These are phyloP conservation scores for Odontomachus brunneus DNA, from an alignment of 1,140 invertebrate genomes.

Conservation along the genomic window DNA sequence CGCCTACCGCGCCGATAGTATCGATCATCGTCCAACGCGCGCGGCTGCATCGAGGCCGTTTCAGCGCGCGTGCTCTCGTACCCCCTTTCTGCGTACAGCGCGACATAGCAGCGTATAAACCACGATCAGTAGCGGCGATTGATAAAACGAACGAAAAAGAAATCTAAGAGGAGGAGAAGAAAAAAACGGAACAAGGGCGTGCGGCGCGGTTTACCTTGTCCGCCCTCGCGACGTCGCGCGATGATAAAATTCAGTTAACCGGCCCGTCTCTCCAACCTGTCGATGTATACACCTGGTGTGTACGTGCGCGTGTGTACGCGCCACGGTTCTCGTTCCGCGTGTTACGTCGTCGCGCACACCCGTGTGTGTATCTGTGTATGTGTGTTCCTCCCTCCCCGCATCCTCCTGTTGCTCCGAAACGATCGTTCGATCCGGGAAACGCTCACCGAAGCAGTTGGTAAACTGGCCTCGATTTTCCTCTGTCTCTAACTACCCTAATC, in stretches of 20 bases:
- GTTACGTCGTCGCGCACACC: slow-evolving; percentile 14
- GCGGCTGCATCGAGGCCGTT: slow-evolving; percentile 43
- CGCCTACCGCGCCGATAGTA: slow-evolving; percentile 57
- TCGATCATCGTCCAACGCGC: slow-evolving; percentile 60
- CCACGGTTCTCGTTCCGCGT: slow-evolving; percentile 8
- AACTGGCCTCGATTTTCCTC: slow-evolving; percentile 16
- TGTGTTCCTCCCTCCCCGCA: not conserved
- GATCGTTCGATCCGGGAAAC: not conserved
- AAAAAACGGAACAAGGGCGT: not conserved
- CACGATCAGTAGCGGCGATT: slow-evolving; percentile 20
- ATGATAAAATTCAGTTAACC: slow-evolving; percentile 28
- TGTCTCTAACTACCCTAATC: slow-evolving; percentile 15
- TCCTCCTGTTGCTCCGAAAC: not conserved
- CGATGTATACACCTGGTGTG: slow-evolving; percentile 29
- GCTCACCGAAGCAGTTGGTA: slow-evolving; percentile 21
- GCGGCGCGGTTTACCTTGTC: slow-evolving; percentile 10
- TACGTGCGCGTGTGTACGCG: no score
- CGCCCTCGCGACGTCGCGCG: not conserved
- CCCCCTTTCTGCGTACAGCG: not conserved
- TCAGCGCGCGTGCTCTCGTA: slow-evolving; percentile 24
- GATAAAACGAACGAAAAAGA: not conserved
- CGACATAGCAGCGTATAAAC: slow-evolving; percentile 12
- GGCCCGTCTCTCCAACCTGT: not conserved
- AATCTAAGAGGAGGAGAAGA: not conserved
- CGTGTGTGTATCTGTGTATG: not conserved